Base-by-base conservation (phyloP, 2,113 vertebrate species). In the Catharus bicknelli region DNA sequence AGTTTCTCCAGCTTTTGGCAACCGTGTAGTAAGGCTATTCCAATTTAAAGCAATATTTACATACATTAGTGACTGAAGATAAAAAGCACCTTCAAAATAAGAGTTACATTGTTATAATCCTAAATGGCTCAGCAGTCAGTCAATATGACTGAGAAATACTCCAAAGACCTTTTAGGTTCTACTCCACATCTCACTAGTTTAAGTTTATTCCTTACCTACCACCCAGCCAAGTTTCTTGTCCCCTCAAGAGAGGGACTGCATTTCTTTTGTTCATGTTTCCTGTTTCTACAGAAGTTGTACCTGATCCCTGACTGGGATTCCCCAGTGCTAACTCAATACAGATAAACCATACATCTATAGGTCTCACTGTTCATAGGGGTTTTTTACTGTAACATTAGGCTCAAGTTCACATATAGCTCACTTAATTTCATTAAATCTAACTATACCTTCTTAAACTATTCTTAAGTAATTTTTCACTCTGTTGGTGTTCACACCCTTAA, bases 1-100 rank as follows among this genome's bases (percentile, higher is more conserved):
- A 78, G 99, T 99, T 97, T 99, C 99, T 94, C 99, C 99, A 45
- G 97, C 97, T 97, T 97, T 99, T 66, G 99, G 99, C 92, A 99
- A 96, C 76, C 98, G 98, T 2, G 98, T 97, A 30, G 99, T 98
- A 96, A 99, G 97, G 94, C 99, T 99, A 94, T 94, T 74, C 58
- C 61, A 91, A 95, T 95, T 92, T 70, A 88, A 96, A 96, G 77
- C 55, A 93, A 48, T 69, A 90, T 59, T 95, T 62, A 75, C 59
- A 47, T 25, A 70, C 25, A 85, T 96, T 90, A 94, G 90, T 63
- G 76, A 91, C 58, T 64, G 79, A 76, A 76, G 86, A 78, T 59
- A 79, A 62, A 21, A 88, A 75, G 29, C 48, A 38, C 51, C 66
- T 75, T 86, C 77, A 92, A 88, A 63, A 45, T 68, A 90, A 92